Evolutionary conservation across 2,888 invertebrate species (phyloP).

Genomic region (Brachycybe producta): DNA sequence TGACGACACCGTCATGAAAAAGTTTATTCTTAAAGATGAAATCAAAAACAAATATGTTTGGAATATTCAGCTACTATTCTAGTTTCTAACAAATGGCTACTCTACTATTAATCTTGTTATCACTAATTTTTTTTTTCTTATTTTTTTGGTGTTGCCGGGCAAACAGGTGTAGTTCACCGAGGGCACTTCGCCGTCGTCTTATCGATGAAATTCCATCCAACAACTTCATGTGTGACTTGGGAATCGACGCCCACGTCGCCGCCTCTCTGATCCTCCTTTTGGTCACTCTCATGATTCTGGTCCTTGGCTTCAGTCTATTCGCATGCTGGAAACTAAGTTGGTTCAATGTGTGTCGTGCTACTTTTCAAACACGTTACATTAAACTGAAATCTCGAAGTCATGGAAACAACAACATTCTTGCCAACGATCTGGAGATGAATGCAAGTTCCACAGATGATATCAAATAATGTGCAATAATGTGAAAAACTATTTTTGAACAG

Average conservation of each 20-base stretch:
- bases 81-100: too few relatives aligned
- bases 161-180: conserved; percentile 9
- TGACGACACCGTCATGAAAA: too few relatives aligned
- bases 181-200: conserved; percentile 1
- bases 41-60: too few relatives aligned
- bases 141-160: too few relatives aligned
- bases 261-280: conserved; percentile 10
- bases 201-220: conserved; percentile 5
- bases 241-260: conserved; percentile 9
- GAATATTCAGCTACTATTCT: too few relatives aligned
- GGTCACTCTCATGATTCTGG: conserved; percentile 5
- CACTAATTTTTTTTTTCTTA: neutral
- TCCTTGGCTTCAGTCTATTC: conserved; percentile 5
- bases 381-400: conserved; percentile 5
- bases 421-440: conserved; percentile 1
- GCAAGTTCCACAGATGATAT: too few relatives aligned
- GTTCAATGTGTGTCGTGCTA: conserved; percentile 9
- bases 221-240: conserved; percentile 3
- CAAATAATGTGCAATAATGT: too few relatives aligned
- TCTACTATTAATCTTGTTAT: too few relatives aligned
- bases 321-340: conserved; percentile 14
- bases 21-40: too few relatives aligned
- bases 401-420: too few relatives aligned
- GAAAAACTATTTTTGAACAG: too few relatives aligned
- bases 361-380: conserved; percentile 10